These are phyloP conservation scores for Buceros bicornis DNA, from an alignment of 2,797 vertebrate genomes.

Conservation along the genomic window DNA sequence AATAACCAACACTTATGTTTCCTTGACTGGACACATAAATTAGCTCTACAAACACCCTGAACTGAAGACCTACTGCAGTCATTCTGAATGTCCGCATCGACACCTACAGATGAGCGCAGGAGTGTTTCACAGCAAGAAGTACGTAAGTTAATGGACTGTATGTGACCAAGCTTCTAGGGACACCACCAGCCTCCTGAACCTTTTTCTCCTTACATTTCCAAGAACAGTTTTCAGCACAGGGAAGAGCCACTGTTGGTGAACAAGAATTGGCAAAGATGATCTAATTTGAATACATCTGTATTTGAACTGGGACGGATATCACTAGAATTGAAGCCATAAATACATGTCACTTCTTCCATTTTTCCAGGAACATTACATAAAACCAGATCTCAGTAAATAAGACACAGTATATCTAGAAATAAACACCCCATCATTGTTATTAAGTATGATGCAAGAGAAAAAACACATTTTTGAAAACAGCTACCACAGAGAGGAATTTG, in stretches of 20 bases:
- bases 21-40: background rate
- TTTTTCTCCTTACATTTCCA: background rate
- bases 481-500: background rate
- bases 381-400: background rate
- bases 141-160: background rate
- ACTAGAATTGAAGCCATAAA: background rate
- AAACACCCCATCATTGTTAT: background rate
- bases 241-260: background rate
- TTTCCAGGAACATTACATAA: background rate
- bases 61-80: background rate
- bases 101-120: background rate
- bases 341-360: background rate
- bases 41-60: background rate
- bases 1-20: background rate
- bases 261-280: fast-evolving
- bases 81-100: background rate
- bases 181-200: background rate
- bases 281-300: background rate
- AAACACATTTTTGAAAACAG: fast-evolving
- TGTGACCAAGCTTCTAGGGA: background rate
- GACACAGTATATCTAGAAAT: background rate
- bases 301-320: background rate
- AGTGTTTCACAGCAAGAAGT: background rate
- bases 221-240: background rate
- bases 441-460: background rate